Evolutionary conservation across 2,888 invertebrate genomes (phyloP).

Genomic region (Apamea anceps): DNA sequence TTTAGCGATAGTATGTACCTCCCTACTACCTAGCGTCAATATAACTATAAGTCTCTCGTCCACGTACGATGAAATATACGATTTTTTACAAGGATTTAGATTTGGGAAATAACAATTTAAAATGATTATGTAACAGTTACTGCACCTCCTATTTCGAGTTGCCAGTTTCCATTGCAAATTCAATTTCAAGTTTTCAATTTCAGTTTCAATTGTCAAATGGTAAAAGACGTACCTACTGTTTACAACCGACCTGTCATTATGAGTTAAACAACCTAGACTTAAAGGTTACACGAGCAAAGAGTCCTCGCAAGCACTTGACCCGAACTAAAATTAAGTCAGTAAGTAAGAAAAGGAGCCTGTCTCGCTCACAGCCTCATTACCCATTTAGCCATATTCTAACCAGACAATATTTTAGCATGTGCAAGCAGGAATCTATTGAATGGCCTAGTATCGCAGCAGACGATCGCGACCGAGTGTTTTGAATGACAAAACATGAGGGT

Average conservation of each 20-base stretch:
- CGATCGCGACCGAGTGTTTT: constrained; percentile 67
- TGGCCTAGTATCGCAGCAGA: constrained; percentile 60
- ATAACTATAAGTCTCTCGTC: background rate
- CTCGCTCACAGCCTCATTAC: constrained; percentile 11
- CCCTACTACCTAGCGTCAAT: background rate
- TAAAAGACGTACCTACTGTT: background rate
- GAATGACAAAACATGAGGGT: constrained; percentile 75
- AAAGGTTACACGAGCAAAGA: constrained; percentile 3
- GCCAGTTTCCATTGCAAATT: background rate
- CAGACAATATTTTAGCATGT: constrained; percentile 28
- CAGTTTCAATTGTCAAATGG: background rate
- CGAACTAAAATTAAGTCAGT: constrained; percentile 10
- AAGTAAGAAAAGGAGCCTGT: background rate
- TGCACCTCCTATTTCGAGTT: background rate
- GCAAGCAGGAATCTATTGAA: constrained; percentile 42
- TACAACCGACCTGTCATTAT: background rate
- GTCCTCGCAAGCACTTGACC: background rate
- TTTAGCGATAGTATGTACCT: too few species aligned
- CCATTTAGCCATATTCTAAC: constrained; percentile 29
- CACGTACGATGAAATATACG: background rate
- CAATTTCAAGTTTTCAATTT: too few species aligned
- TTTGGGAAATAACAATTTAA: background rate
- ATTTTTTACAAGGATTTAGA: background rate
- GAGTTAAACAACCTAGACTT: background rate
- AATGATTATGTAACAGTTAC: background rate